Base-by-base conservation (phyloP, 2,888 invertebrate genomes). In the Formica aserva region DNA sequence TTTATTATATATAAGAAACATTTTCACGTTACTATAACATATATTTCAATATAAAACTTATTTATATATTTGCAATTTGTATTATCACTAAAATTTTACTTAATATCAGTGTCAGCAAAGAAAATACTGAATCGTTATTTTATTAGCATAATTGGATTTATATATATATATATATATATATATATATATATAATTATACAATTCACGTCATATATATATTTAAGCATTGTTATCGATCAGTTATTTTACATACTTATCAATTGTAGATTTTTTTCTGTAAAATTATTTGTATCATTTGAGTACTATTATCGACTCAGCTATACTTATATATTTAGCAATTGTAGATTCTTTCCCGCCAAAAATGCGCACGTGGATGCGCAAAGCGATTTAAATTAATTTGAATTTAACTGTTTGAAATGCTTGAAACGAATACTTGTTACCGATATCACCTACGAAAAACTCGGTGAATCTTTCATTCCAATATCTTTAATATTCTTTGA, bases 331-430 rank as follows among this genome's bases (percentile, higher is more conserved):
- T 13, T 41, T 41, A 41, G 13, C 13, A 45, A 45, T 18, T 55
- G n/a, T n/a, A 55, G 52, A 2, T 55, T 55, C 52, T 55, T 55
- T 55, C n/a, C n/a, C 52, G 52, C n/a, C 52, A 55, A n/a, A 55
- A 55, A 15, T 55, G n/a, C 52, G n/a, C 52, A 0, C n/a, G 52
- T 55, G n/a, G 18, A 45, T 45, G 45, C 45, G 15, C 18, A 18
- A 18, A 18, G 6, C 18, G 48, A 18, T 8, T 52, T 55, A 35
- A 32, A 18, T 15, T 8, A 8, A n/a, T 63, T 63, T 32, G 9
- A 63, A 35, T 29, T 63, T 63, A 63, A 63, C 62, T 63, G 62
- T 9, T 35, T 18, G 6, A 29, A 35, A 35, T 63, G 32, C 8
- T 35, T 18, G 6, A 29, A 35, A 35, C 35, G 35, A 63, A n/a